Percentiles rank a stretch among this genome's conserved stretches.
Conservation (phyloP, 2,888 invertebrate genomes). For the Muscina levida region DNA sequence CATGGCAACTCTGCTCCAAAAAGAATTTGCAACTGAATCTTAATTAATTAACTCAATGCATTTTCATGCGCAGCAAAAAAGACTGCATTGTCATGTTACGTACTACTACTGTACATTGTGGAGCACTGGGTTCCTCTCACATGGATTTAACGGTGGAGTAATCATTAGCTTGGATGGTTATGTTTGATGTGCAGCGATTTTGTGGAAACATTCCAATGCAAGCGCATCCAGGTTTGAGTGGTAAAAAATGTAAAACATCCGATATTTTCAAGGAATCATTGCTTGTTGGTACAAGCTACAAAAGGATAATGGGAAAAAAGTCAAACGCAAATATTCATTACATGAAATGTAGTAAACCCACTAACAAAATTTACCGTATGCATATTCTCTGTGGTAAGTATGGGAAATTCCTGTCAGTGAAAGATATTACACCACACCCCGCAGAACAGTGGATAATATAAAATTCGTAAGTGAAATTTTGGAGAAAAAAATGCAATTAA, state of each 20-base stretch:
- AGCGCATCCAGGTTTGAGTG: slow-evolving; percentile 31
- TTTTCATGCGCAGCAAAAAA: slow-evolving; percentile 52
- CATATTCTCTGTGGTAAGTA: no score
- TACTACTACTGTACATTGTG: neutral
- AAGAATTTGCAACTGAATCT: slow-evolving; percentile 66
- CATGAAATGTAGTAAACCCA: neutral
- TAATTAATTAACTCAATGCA: slow-evolving; percentile 68
- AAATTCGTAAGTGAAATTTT: no score
- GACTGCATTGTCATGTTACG: slow-evolving; percentile 7
- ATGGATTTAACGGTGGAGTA: slow-evolving; percentile 30
- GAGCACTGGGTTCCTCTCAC: neutral
- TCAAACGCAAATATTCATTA: slow-evolving; percentile 41
- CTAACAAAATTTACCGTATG: neutral
- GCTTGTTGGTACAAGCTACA: neutral
- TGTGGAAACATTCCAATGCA: slow-evolving; percentile 51
- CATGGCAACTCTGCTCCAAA: slow-evolving; percentile 41
- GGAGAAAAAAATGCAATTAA: no score
- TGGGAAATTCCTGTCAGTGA: no score
- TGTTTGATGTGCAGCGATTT: slow-evolving; percentile 54
- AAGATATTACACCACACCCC: no score
- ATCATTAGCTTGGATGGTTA: slow-evolving; percentile 18
- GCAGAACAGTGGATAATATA: no score
- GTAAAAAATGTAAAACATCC: neutral
- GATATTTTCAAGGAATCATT: slow-evolving; percentile 7
- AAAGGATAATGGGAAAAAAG: neutral